These are phyloP conservation scores for Dasypolia templi DNA, from an alignment of 2,888 invertebrate genomes.

Conservation along the genomic window DNA sequence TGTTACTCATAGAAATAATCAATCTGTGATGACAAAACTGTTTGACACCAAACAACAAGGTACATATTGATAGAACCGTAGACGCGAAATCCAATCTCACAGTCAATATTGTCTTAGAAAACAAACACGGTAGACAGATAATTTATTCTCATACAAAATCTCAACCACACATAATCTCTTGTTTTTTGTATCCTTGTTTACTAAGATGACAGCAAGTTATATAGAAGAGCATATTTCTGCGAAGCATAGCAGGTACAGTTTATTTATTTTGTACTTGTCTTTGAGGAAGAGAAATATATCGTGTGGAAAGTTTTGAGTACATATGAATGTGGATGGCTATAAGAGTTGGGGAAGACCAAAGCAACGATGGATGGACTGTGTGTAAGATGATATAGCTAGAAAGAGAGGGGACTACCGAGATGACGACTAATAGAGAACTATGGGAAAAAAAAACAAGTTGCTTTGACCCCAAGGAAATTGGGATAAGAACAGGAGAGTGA, in stretches of 20 bases:
- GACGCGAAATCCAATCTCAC: conserved; percentile 31
- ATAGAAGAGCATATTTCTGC: conserved; percentile 25
- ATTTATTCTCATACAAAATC: conserved; percentile 34
- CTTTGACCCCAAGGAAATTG: too few relatives aligned
- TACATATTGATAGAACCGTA: conserved; percentile 38
- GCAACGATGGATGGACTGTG: not conserved
- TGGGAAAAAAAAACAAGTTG: too few relatives aligned
- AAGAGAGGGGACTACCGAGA: not conserved
- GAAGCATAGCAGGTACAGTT: not conserved
- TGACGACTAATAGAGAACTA: too few relatives aligned
- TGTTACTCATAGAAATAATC: conserved; percentile 20
- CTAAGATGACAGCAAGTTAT: not conserved
- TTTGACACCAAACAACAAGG: conserved; percentile 19
- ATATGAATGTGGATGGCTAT: not conserved
- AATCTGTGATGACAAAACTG: conserved; percentile 14
- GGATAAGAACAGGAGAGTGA: too few relatives aligned
- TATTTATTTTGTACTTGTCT: not conserved
- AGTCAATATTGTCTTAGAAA: conserved; percentile 36
- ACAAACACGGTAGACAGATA: conserved; percentile 33
- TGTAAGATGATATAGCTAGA: not conserved
- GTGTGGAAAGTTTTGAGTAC: not conserved
- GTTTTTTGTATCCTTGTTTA: conserved; percentile 29
- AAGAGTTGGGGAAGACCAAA: not conserved
- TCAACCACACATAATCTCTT: too few relatives aligned
- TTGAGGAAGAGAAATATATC: not conserved